Conservation (phyloP, 1,140 invertebrate genomes). For the Drosophila bocqueti region DNA sequence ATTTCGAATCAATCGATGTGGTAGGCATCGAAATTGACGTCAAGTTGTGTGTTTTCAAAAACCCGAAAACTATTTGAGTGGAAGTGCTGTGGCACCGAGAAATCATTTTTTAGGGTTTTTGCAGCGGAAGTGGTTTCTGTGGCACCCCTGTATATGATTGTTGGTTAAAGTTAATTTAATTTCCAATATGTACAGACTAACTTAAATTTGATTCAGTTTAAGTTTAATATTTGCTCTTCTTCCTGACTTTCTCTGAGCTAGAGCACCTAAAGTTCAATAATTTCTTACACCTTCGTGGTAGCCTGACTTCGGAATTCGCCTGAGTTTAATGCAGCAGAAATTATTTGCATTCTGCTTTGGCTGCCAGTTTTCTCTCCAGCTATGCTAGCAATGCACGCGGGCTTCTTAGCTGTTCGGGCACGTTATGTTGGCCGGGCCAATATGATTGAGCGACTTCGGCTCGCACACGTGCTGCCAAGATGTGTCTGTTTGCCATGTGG, state of each 20-base stretch:
- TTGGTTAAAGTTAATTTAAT: not conserved
- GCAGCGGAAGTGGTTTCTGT: too few species aligned
- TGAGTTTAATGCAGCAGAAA: slow-evolving; percentile 56
- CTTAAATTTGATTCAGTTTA: too few species aligned
- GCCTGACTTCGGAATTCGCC: slow-evolving; percentile 17
- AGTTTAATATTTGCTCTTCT: not conserved
- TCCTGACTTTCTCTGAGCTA: not conserved
- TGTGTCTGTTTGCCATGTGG: slow-evolving; percentile 63
- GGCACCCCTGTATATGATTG: not conserved
- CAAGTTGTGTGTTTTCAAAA: too few species aligned
- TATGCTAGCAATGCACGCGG: slow-evolving; percentile 12
- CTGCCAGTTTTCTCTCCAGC: slow-evolving; percentile 56
- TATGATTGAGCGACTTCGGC: slow-evolving; percentile 71
- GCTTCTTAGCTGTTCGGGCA: slow-evolving; percentile 24
- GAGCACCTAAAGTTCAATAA: not conserved
- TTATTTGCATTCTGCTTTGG: slow-evolving; percentile 57
- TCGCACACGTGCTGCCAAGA: slow-evolving; percentile 57
- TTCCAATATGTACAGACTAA: too few species aligned
- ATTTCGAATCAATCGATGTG: too few species aligned
- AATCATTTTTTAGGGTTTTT: too few species aligned
- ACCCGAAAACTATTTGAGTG: too few species aligned
- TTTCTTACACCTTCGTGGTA: not conserved
- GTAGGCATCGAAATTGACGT: too few species aligned
- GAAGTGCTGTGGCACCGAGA: too few species aligned
- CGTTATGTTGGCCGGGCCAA: slow-evolving; percentile 52